Evolutionary conservation across 2,888 invertebrate genomes (phyloP).

Genomic region (Diarsia mendica): DNA sequence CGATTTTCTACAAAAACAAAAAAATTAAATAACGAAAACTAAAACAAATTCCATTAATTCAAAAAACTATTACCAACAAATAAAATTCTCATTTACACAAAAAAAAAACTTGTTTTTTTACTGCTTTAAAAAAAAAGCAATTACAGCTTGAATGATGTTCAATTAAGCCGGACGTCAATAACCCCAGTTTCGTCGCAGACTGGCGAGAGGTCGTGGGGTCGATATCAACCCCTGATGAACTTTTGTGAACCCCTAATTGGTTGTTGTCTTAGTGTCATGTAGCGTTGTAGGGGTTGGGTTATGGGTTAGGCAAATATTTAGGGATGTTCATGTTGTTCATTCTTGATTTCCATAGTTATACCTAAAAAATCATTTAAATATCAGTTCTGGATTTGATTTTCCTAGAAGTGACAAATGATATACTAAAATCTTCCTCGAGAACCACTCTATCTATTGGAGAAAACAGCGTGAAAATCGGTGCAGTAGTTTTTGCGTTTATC

Average conservation of each 20-base stretch:
- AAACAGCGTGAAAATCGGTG: too few relatives aligned
- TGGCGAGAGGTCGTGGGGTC: constrained; percentile 25
- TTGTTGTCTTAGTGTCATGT: constrained; percentile 3
- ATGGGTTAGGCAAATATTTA: background rate
- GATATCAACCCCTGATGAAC: constrained; percentile 39
- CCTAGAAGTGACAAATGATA: too few relatives aligned
- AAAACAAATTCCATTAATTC: background rate
- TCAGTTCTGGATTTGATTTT: too few relatives aligned
- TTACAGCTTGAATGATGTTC: constrained; percentile 9
- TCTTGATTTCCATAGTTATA: too few relatives aligned
- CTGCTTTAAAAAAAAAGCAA: background rate
- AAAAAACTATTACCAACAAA: background rate
- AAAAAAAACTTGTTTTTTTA: background rate
- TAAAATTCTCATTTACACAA: background rate
- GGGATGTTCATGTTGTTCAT: background rate
- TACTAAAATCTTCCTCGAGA: too few relatives aligned
- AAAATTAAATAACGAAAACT: background rate
- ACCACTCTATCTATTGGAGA: too few relatives aligned
- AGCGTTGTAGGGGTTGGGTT: background rate
- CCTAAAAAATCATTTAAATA: background rate
- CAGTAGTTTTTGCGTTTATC: too few relatives aligned
- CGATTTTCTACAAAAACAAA: background rate
- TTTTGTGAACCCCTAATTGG: constrained; percentile 23
- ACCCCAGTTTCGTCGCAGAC: constrained; percentile 30
- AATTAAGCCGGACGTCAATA: constrained; percentile 25